A percentile compares a stretch with the other conserved stretches of the same genome.
Evolutionary conservation across 1,140 invertebrate genomes (phyloP).

Genomic region (Anadara kagoshimensis): DNA sequence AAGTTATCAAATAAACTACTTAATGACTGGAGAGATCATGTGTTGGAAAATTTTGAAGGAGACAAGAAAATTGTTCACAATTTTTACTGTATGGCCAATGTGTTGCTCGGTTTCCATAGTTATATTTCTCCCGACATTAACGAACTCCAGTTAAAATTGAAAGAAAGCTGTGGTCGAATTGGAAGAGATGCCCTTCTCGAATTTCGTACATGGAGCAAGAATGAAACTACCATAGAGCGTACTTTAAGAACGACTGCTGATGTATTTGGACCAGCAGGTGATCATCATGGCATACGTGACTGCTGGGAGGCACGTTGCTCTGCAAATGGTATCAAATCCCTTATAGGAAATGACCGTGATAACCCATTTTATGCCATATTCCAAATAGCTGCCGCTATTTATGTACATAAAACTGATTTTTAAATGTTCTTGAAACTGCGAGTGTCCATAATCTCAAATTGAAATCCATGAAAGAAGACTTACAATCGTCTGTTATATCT

Average conservation of each 20-base stretch:
- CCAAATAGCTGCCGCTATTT: conserved; percentile 30
- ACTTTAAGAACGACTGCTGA: conserved; percentile 15
- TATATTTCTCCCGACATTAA: no score
- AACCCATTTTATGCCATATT: conserved; percentile 38
- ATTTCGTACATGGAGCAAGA: conserved; percentile 28
- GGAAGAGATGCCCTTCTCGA: conserved; percentile 12
- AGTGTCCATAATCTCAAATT: no score
- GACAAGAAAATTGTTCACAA: no score
- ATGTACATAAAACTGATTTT: conserved; percentile 22
- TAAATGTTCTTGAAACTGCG: no score
- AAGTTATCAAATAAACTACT: conserved; percentile 20
- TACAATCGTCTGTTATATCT: conserved; percentile 5
- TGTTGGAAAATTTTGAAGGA: background rate
- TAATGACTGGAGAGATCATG: conserved; percentile 20
- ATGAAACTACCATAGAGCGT: conserved; percentile 17
- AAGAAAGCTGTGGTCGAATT: background rate
- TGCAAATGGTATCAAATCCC: conserved; percentile 19
- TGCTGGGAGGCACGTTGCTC: conserved; percentile 29
- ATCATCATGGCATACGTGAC: conserved; percentile 32
- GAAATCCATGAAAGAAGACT: conserved; percentile 20
- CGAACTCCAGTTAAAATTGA: background rate
- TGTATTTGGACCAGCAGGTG: conserved; percentile 33
- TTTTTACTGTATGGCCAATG: no score
- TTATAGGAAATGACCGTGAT: conserved; percentile 36
- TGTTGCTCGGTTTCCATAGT: no score